Base-by-base conservation (phyloP, 2,797 vertebrate genomes). In the Antennarius maculatus region DNA sequence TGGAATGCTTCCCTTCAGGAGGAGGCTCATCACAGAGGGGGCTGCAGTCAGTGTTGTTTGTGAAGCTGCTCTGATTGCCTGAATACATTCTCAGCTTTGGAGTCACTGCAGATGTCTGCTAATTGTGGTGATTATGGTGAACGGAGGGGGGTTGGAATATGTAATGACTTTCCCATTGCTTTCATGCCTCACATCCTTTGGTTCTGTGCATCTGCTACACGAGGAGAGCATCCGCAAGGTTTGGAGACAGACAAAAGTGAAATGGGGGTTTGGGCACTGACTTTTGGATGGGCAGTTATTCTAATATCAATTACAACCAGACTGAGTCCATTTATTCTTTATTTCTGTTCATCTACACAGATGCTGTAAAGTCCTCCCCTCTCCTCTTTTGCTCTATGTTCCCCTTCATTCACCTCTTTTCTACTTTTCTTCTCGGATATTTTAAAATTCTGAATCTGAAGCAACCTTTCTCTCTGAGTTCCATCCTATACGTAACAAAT, bases 121-220 rank as follows among this genome's bases (percentile, higher is more conserved):
- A 93, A 94, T 93, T 93, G 91, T 92, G 90, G 90, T 93, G 90
- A 93, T 94, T 93, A 92, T 92, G 86, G 89, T 8, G 78, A 91
- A 78, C 87, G 72, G 88, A 93, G 91, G 91, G 90, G 88, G 90
- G 90, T 89, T 85, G 86, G 90, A 89, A 92, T 91, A 90, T 88
- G 89, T 89, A 92, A 92, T 92, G 91, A 90, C 90, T 92, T 92
- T 91, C 91, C 87, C 85, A 88, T 91, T 86, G 91, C 91, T 89
- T 91, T 91, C 86, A 91, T 86, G 89, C 87, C 80, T 88, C 76
- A 72, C 89, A 89, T 90, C 89, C 87, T 90, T 91, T 85, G 84
- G 86, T 87, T 81, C 56, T 84, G 85, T 86, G 86, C 89, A 89
- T 91, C 89, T 92, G 89, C 87, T 89, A 53, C 72, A 87, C 84